Conservation (phyloP, 2,888 invertebrate species). For the Pollenia labialis region DNA sequence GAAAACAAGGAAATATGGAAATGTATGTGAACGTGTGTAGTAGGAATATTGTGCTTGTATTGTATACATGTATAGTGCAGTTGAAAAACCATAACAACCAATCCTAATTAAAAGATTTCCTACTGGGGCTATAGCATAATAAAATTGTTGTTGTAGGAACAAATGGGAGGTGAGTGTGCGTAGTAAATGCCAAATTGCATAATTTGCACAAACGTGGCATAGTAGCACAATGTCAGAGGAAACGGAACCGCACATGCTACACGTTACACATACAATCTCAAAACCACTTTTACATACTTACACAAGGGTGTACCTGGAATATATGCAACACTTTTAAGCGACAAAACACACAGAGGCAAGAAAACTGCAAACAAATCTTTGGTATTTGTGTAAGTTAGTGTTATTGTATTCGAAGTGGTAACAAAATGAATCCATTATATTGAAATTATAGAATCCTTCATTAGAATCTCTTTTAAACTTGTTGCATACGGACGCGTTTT, state of each 20-base stretch:
- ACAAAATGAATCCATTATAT: not conserved
- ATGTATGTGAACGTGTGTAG: conserved; percentile 10
- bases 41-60: not conserved
- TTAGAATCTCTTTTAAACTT: conserved; percentile 80
- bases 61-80: conserved; percentile 35
- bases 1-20: not conserved
- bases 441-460: conserved; percentile 36
- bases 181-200: conserved; percentile 74
- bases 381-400: not conserved
- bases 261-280: not conserved
- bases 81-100: conserved; percentile 67
- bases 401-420: conserved; percentile 9
- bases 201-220: conserved; percentile 75
- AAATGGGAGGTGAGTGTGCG: conserved; percentile 76
- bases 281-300: not conserved
- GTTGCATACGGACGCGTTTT: conserved; percentile 78
- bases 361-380: not conserved
- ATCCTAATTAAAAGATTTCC: conserved; percentile 69
- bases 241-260: conserved; percentile 54
- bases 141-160: conserved; percentile 36
- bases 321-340: conserved; percentile 34
- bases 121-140: conserved; percentile 56
- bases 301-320: not conserved
- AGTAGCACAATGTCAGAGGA: conserved; percentile 57
- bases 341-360: not conserved